A percentile compares a stretch with the other conserved stretches of the same genome.
Conservation (phyloP, 2,797 vertebrate genomes). For the Premnoplex brunnescens region DNA sequence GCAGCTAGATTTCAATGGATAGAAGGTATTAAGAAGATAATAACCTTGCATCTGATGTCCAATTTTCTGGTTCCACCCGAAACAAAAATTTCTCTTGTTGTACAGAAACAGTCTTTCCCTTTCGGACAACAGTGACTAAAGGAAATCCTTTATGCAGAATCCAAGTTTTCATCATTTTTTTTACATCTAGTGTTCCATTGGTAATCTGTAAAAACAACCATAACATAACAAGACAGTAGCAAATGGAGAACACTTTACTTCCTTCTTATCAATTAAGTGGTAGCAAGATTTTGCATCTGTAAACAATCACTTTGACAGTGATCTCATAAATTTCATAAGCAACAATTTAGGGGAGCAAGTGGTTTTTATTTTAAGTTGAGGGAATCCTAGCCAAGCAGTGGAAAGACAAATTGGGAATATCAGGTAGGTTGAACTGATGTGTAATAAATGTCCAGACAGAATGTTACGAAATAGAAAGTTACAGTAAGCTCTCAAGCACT, state of each 20-base stretch:
- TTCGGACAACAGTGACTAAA: slow-evolving; percentile 85
- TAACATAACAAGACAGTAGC: neutral
- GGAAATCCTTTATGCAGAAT: slow-evolving; percentile 93
- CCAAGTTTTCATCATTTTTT: slow-evolving; percentile 93
- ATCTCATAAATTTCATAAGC: neutral
- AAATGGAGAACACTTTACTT: neutral
- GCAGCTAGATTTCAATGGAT: neutral
- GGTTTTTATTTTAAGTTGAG: neutral
- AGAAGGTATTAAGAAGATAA: neutral
- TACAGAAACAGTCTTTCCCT: slow-evolving; percentile 79
- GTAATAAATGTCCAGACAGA: neutral
- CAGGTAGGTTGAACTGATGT: neutral
- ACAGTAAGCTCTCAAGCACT: neutral
- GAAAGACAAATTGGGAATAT: neutral
- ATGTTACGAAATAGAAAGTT: neutral
- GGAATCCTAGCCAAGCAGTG: neutral
- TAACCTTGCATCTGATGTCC: slow-evolving; percentile 79
- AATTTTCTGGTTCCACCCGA: slow-evolving; percentile 70
- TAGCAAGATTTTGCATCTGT: neutral
- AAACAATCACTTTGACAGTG: neutral
- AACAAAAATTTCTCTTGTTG: slow-evolving; percentile 88
- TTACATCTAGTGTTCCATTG: slow-evolving; percentile 78
- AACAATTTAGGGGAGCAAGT: neutral
- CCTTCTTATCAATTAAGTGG: neutral
- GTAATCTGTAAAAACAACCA: slow-evolving; percentile 72